Conservation (phyloP, 2,113 vertebrate genomes). For the Periophthalmodon schlosseri region DNA sequence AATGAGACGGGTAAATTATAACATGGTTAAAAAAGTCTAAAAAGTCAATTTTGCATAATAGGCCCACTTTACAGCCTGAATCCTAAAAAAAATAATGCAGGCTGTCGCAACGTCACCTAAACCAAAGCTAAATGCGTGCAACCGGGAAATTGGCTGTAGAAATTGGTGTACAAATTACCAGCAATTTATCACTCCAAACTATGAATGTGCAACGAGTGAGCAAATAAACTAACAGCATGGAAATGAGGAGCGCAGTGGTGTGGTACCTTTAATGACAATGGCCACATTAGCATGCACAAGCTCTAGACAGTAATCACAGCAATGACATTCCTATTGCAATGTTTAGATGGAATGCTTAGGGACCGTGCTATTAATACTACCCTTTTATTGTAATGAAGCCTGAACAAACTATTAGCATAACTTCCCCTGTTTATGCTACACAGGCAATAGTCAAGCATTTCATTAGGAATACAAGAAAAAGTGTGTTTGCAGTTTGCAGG, state of each 20-base stretch:
- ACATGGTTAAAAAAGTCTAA: too few species aligned
- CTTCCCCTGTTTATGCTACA: not conserved
- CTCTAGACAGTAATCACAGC: not conserved
- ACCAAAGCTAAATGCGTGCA: not conserved
- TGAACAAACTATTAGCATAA: not conserved
- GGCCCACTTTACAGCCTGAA: not conserved
- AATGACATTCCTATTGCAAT: not conserved
- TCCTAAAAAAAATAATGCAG: not conserved
- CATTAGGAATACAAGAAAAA: not conserved
- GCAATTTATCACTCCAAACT: conserved; percentile 1
- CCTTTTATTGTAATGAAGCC: conserved; percentile 10
- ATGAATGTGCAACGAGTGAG: not conserved
- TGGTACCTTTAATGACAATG: conserved; percentile 13
- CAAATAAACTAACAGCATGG: not conserved
- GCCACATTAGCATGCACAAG: conserved; percentile 6
- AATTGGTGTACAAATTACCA: not conserved
- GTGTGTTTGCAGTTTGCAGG: not conserved
- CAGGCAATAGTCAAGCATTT: conserved; percentile 1
- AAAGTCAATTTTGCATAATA: too few species aligned
- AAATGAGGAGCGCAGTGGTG: not conserved
- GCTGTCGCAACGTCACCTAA: not conserved
- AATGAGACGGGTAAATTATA: too few species aligned
- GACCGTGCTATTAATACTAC: not conserved
- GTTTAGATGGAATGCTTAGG: conserved; percentile 8
- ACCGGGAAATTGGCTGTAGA: not conserved